phyloP scores from a whole-genome alignment of 2,113 vertebrate species.

The Syrrhaptes paradoxus region DNA sequence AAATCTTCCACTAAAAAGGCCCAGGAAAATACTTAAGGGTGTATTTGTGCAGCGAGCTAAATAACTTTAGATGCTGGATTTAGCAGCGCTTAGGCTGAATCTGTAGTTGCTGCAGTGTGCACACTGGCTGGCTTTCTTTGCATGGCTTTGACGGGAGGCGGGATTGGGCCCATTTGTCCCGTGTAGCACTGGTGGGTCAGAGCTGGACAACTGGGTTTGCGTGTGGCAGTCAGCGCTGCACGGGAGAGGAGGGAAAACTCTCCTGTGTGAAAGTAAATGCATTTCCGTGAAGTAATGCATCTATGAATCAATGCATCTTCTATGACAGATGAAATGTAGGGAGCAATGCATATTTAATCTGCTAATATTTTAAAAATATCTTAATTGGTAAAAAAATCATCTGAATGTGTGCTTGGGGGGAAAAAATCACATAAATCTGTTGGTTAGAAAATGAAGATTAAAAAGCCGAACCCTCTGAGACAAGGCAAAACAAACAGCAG shows the following conservation, averaged over 20 bases:
- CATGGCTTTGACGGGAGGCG: not conserved
- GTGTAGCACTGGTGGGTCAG: no score
- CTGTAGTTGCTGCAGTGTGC: not conserved
- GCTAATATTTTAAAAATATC: not conserved
- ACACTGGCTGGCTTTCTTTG: not conserved
- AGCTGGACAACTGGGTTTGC: not conserved
- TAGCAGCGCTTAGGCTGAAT: not conserved
- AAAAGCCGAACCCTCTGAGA: not conserved
- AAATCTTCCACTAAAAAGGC: not conserved
- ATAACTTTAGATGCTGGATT: not conserved
- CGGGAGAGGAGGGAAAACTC: fast-evolving
- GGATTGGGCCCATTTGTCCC: not conserved
- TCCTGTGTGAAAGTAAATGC: not conserved
- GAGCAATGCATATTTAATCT: not conserved
- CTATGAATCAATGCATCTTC: not conserved
- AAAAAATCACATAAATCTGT: not conserved
- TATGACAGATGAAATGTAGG: not conserved
- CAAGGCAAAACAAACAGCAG: not conserved
- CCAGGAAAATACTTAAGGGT: not conserved
- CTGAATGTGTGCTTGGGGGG: not conserved
- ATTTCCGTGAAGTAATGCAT: not conserved
- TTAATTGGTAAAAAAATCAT: not conserved
- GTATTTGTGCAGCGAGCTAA: not conserved
- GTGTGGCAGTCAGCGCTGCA: not conserved
- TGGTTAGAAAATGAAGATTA: not conserved